These are phyloP conservation scores for Pelodiscus sinensis DNA, from an alignment of 2,113 vertebrate species.

Conservation along the genomic window DNA sequence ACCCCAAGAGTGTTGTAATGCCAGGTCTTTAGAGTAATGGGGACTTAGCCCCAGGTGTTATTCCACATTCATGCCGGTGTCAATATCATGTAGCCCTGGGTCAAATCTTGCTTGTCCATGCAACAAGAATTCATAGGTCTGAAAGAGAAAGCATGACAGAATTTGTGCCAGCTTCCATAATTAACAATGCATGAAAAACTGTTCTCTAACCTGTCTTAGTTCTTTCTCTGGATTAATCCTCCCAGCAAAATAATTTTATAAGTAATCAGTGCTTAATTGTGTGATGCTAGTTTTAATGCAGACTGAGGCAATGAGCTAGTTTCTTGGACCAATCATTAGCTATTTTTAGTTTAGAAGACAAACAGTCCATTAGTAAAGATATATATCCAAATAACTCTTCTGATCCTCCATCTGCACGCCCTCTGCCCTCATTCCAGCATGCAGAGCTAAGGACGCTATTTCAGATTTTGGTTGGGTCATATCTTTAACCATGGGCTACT, in stretches of 20 bases:
- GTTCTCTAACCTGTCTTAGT: slow-evolving; percentile 55
- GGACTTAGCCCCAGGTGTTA: background rate
- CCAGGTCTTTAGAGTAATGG: background rate
- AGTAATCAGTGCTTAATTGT: slow-evolving; percentile 52
- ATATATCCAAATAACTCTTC: background rate
- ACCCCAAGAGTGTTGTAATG: background rate
- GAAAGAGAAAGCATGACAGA: slow-evolving; percentile 32
- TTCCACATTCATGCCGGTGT: background rate
- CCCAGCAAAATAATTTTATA: slow-evolving; percentile 45
- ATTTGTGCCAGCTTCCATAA: slow-evolving; percentile 13
- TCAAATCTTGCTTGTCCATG: slow-evolving; percentile 5
- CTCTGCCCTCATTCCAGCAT: background rate
- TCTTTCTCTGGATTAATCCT: slow-evolving; percentile 28
- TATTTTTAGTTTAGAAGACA: slow-evolving; percentile 54
- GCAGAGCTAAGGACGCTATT: no score
- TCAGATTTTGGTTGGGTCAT: no score
- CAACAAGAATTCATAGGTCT: slow-evolving; percentile 10
- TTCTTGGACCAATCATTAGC: slow-evolving; percentile 28
- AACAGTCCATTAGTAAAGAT: background rate
- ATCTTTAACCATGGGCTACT: no score
- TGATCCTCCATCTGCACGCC: background rate
- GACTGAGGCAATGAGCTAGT: slow-evolving; percentile 61
- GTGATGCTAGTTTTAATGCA: slow-evolving; percentile 41
- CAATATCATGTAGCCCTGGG: background rate
- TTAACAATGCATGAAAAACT: slow-evolving; percentile 34